A percentile compares a stretch with the other conserved stretches of the same genome.
These are phyloP conservation scores for Carassius gibelio DNA, from an alignment of 2,113 vertebrate species.

Conservation along the genomic window DNA sequence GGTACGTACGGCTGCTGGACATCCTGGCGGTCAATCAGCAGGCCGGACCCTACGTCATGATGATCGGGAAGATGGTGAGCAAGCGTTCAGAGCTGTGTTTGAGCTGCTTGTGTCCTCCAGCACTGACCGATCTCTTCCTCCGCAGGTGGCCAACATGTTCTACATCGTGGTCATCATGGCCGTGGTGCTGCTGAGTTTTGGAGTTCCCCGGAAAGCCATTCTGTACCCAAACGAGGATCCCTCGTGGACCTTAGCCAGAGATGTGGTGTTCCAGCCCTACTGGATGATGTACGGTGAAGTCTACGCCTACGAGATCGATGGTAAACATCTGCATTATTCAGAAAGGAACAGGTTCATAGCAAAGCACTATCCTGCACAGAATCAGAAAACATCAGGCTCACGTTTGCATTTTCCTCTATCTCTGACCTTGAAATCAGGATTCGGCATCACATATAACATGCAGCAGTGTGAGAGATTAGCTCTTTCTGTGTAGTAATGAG, in stretches of 20 bases:
- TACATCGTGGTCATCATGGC: conserved; percentile 99
- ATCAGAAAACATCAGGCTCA: too few species aligned
- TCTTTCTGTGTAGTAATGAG: too few species aligned
- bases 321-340: conserved; percentile 64
- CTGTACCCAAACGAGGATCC: conserved; percentile 88
- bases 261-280: conserved; percentile 98
- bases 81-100: too few species aligned
- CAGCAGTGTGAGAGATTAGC: too few species aligned
- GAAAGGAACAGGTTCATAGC: too few species aligned
- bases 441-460: too few species aligned
- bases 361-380: too few species aligned
- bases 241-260: conserved; percentile 91
- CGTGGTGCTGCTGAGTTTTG: conserved; percentile 93
- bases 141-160: conserved; percentile 99
- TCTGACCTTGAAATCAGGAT: too few species aligned
- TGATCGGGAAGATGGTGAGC: conserved; percentile 98
- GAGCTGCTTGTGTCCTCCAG: too few species aligned
- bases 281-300: conserved; percentile 99
- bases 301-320: conserved; percentile 98
- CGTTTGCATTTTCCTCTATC: too few species aligned
- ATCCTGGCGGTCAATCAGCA: conserved; percentile 97
- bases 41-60: conserved; percentile 98
- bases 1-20: conserved; percentile 97
- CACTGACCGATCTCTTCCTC: too few species aligned
- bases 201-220: conserved; percentile 96